These are phyloP conservation scores for Phalacrocorax carbo DNA, from an alignment of 2,113 vertebrate species.

Conservation along the genomic window DNA sequence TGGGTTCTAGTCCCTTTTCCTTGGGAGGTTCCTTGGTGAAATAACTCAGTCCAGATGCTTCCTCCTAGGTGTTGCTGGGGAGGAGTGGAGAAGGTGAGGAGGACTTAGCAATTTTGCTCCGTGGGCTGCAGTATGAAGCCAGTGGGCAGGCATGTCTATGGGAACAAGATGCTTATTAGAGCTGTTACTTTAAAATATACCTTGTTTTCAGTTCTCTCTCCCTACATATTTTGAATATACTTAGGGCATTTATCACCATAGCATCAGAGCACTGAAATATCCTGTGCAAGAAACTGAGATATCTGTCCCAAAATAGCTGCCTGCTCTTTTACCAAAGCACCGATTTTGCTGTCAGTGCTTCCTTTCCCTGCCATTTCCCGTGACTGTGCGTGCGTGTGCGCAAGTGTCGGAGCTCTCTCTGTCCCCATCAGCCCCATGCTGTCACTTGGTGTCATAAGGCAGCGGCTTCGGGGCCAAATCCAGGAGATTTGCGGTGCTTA, in stretches of 20 bases:
- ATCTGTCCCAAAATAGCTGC: slow-evolving; percentile 28
- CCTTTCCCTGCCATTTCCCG: background rate
- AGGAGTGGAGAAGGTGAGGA: background rate
- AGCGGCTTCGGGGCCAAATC: background rate
- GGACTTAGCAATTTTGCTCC: background rate
- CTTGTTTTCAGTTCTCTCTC: background rate
- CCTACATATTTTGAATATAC: slow-evolving; percentile 21
- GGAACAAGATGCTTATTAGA: background rate
- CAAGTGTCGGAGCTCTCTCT: background rate
- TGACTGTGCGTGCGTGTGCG: background rate
- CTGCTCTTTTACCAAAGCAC: slow-evolving; percentile 5
- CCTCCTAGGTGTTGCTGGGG: background rate
- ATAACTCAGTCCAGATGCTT: background rate
- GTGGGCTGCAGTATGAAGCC: background rate
- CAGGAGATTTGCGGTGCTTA: background rate
- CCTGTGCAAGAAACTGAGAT: background rate
- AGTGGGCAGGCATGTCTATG: background rate
- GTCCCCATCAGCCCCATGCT: background rate
- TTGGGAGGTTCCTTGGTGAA: background rate
- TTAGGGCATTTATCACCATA: slow-evolving; percentile 55
- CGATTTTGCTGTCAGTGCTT: background rate
- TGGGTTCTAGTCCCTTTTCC: background rate
- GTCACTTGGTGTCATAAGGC: accelerated
- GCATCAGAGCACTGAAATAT: slow-evolving; percentile 31
- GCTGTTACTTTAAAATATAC: background rate